phyloP scores from a whole-genome alignment of 2,797 vertebrate species.

The Amniataba percoides region DNA sequence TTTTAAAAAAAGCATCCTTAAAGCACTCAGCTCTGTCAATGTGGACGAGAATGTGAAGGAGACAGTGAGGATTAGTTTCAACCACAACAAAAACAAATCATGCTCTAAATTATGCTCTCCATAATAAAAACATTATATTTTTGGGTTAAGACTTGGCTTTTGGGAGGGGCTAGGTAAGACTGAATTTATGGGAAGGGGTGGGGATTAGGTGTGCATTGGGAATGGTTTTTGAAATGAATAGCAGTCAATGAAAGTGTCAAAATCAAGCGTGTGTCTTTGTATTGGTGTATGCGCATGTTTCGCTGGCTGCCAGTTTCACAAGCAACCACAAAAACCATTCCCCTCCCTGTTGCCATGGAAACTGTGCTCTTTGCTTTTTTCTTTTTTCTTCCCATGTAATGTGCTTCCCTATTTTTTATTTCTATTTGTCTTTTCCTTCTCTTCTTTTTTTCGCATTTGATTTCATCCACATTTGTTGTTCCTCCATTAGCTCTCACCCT shows the following conservation, averaged over 20 bases:
- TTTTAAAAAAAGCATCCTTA: too few relatives aligned
- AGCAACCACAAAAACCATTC: slow-evolving; percentile 40
- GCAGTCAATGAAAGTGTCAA: slow-evolving; percentile 9
- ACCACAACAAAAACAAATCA: too few relatives aligned
- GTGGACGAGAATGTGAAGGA: too few relatives aligned
- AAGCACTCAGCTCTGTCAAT: too few relatives aligned
- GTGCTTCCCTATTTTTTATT: slow-evolving; percentile 3
- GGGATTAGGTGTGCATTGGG: background rate
- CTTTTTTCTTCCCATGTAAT: slow-evolving; percentile 7
- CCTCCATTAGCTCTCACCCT: background rate
- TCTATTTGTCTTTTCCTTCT: background rate
- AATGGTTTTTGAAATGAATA: background rate
- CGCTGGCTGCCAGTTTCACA: slow-evolving; percentile 39
- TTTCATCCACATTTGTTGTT: background rate
- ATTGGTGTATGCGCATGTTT: slow-evolving; percentile 33
- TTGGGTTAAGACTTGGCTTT: background rate
- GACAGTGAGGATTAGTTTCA: too few relatives aligned
- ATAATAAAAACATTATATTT: background rate
- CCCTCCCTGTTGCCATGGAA: slow-evolving; percentile 76
- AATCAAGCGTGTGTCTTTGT: slow-evolving; percentile 19
- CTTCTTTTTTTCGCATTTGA: background rate
- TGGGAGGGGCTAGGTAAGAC: too few relatives aligned
- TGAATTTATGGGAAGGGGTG: background rate
- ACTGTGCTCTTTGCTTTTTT: slow-evolving; percentile 57
- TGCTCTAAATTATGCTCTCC: too few relatives aligned